These are phyloP conservation scores for Phocoena sinus DNA, from an alignment of 2,113 vertebrate species.

Conservation along the genomic window DNA sequence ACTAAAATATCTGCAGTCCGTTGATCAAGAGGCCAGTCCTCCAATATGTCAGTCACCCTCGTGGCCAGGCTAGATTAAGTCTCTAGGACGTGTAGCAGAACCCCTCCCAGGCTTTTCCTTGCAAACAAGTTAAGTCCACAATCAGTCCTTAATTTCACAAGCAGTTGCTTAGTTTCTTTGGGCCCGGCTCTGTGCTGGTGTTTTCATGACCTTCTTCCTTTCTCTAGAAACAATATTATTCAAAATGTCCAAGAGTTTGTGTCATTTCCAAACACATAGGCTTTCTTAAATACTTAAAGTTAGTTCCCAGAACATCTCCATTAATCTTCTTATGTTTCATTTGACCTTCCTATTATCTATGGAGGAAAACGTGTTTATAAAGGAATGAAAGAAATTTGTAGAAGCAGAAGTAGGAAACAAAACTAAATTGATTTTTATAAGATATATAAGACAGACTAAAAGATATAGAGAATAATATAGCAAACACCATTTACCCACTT, in stretches of 20 bases:
- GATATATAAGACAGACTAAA: not conserved
- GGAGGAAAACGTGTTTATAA: not conserved
- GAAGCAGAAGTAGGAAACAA: conserved; percentile 6
- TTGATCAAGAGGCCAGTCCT: not conserved
- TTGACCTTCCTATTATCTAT: not conserved
- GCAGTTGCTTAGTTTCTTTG: not conserved
- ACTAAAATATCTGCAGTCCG: not conserved
- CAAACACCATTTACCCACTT: not conserved
- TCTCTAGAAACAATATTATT: not conserved
- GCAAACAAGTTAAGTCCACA: not conserved
- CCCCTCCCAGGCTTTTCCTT: not conserved
- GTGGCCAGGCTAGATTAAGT: not conserved
- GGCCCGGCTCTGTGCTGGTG: not conserved
- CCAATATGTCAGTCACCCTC: not conserved
- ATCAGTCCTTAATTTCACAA: not conserved
- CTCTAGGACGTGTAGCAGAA: not conserved
- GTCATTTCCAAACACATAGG: not conserved
- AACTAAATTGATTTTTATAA: not conserved
- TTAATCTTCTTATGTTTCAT: not conserved
- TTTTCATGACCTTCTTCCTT: not conserved
- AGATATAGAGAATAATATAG: not conserved
- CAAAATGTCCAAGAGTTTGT: not conserved
- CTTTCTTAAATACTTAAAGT: not conserved
- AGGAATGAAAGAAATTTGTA: not conserved
- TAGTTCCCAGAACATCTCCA: not conserved